Base-by-base conservation (phyloP, 2,888 invertebrate genomes). In the Cosmorhoe ocellata region DNA sequence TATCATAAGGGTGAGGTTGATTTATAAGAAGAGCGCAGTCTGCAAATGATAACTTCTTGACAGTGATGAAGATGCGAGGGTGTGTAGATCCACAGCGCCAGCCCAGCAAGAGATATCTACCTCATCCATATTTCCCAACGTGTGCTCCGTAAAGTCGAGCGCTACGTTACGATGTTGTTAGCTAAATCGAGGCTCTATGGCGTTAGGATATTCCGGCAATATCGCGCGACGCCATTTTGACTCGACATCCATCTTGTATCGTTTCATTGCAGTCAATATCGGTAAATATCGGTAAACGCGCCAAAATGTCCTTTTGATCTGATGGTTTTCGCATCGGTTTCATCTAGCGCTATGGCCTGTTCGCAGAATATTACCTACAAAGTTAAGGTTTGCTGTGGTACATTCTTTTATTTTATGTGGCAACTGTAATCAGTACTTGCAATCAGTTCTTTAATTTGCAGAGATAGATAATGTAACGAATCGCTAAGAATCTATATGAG, bases 81-180 rank as follows among this genome's bases (percentile, higher is more conserved):
- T n/a, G n/a, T n/a, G n/a, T n/a, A n/a, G n/a, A n/a, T n/a, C n/a
- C n/a, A n/a, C n/a, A n/a, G n/a, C n/a, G n/a, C n/a, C n/a, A n/a
- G n/a, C n/a, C n/a, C n/a, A n/a, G n/a, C 24, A 4, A 24, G 24
- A 4, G 6, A 7, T 24, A 24, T 1, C 4, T 37, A 38, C 54
- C 50, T 26, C 14, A 40, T 38, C 22, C 44, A 34, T 7, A 8
- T 10, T 8, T 32, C 38, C 36, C 1, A 9, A 13, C 36, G 13
- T 9, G 18, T 12, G 47, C 41, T 46, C 32, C 42, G 51, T 49
- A 59, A 56, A 61, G 58, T 66, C 58, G 61, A 60, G 59, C 60
- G 66, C 67, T 59, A 63, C 68, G 74, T 58, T 67, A 67, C 63
- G 66, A 78, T 75, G 80, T 76, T 72, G 75, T 73, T 61, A 64